phyloP scores from a whole-genome alignment of 2,113 vertebrate genomes.

The Butorides virescens region DNA sequence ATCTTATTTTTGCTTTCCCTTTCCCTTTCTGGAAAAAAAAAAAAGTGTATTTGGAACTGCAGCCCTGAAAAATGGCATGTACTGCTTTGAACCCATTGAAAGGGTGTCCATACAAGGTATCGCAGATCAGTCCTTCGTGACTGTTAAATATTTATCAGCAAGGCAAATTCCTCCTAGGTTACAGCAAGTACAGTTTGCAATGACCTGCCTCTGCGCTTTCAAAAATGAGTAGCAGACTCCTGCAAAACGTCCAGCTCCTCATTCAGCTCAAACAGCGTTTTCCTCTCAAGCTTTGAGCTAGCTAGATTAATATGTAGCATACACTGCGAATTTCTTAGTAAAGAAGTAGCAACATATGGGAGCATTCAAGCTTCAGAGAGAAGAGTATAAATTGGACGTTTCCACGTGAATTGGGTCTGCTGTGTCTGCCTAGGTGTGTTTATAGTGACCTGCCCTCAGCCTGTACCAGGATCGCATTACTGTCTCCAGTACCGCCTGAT shows the following conservation, averaged over 20 bases:
- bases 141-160: conserved; percentile 58
- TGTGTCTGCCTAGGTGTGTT: background rate
- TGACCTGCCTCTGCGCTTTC: background rate
- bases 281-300: background rate
- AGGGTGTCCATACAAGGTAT: conserved; percentile 25
- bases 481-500: background rate
- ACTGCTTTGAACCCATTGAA: background rate
- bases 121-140: background rate
- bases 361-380: background rate
- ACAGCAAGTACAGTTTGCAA: conserved; percentile 44
- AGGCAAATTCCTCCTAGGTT: conserved; percentile 39
- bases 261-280: background rate
- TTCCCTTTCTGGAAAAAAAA: background rate
- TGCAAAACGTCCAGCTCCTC: background rate
- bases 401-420: background rate
- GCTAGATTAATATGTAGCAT: background rate
- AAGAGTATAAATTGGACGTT: background rate
- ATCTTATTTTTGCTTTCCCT: background rate
- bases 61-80: conserved; percentile 10
- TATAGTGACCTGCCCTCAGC: background rate
- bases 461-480: background rate
- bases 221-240: conserved; percentile 15
- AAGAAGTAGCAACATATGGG: conserved; percentile 1
- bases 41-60: background rate
- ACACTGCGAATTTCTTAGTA: background rate